Conservation (phyloP, 2,113 vertebrate genomes). For the Columbina picui region DNA sequence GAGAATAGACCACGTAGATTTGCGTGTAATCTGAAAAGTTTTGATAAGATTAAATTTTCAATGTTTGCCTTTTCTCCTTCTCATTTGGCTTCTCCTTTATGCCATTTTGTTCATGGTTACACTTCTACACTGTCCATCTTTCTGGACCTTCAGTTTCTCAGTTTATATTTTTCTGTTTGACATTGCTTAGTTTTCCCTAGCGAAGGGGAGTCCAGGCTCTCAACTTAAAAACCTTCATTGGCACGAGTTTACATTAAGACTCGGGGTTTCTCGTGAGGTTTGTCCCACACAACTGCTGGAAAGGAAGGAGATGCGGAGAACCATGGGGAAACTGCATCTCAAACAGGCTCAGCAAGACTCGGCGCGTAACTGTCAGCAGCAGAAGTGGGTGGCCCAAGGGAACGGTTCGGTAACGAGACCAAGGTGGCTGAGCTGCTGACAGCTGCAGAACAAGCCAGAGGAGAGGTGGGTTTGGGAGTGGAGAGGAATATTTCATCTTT, state of each 20-base stretch:
- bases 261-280: neutral
- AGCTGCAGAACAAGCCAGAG: constrained; percentile 36
- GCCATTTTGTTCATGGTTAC: neutral
- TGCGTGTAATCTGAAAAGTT: neutral
- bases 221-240: neutral
- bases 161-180: neutral
- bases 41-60: neutral
- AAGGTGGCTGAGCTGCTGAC: constrained; percentile 59
- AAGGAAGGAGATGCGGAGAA: neutral
- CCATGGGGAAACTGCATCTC: neutral
- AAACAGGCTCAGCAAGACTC: constrained; percentile 10
- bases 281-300: neutral
- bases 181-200: neutral
- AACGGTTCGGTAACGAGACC: neutral
- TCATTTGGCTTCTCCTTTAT: neutral
- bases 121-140: fast-evolving
- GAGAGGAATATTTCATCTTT: constrained; percentile 56
- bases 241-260: neutral
- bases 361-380: constrained; percentile 59
- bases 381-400: constrained; percentile 29
- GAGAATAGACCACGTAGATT: neutral
- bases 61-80: neutral
- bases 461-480: constrained; percentile 45
- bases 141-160: neutral
- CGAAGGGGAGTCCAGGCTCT: neutral